phyloP scores from a whole-genome alignment of 2,113 vertebrate genomes.

The Tringa solitaria region DNA sequence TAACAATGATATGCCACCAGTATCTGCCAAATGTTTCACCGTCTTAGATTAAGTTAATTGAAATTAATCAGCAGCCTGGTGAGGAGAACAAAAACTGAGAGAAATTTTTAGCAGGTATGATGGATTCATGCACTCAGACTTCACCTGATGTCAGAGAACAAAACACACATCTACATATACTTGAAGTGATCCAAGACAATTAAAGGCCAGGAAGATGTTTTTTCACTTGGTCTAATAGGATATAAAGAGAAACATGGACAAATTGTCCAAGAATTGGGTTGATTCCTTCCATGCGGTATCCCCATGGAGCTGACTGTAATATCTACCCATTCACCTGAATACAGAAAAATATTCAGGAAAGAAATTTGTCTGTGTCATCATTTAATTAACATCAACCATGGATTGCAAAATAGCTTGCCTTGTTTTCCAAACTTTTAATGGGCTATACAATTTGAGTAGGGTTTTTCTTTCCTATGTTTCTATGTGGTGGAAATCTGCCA shows the following conservation, averaged over 20 bases:
- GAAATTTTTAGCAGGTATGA: not conserved
- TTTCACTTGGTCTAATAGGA: not conserved
- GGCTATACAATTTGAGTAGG: not conserved
- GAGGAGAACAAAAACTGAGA: not conserved
- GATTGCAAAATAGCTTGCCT: not conserved
- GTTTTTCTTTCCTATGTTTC: not conserved
- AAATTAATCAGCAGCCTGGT: conserved; percentile 12
- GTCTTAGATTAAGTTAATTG: not conserved
- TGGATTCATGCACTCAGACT: not conserved
- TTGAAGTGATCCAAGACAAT: not conserved
- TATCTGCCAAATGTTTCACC: not conserved
- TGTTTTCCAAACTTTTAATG: not conserved
- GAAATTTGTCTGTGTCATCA: not conserved
- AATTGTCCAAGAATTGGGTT: not conserved
- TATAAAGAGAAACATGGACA: not conserved
- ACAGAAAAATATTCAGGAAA: not conserved
- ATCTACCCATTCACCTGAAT: not conserved
- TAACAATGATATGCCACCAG: not conserved
- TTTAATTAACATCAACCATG: not conserved
- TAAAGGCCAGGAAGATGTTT: not conserved
- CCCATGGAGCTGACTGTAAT: not conserved
- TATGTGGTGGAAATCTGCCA: not conserved
- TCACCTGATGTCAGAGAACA: not conserved
- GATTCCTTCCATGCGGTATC: not conserved
- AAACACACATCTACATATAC: not conserved